Evolutionary conservation across 23 tunicate genomes (phyloP).

Genomic region (Phallusia fumigata): DNA sequence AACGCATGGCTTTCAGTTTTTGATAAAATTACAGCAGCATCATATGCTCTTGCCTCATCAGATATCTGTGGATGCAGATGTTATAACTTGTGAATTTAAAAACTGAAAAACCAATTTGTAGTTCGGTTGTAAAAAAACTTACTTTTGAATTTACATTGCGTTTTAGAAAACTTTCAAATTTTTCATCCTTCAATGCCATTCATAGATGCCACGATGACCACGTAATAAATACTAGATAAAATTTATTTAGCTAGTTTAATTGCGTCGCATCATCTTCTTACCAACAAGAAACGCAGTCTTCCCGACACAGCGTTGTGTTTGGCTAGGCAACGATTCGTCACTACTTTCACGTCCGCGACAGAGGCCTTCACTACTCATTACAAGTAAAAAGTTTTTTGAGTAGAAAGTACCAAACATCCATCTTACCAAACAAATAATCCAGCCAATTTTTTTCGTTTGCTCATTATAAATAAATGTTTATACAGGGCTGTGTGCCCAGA

Average conservation of each 20-base stretch:
- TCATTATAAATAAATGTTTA: no score
- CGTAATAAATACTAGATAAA: no score
- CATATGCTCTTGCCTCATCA: conserved; percentile 50
- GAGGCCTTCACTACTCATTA: no score
- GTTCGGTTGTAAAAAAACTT: neutral
- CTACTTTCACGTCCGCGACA: neutral
- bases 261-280: no score
- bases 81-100: neutral
- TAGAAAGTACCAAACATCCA: no score
- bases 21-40: conserved; percentile 57
- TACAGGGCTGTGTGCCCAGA: no score
- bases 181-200: conserved; percentile 67
- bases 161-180: conserved; percentile 82
- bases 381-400: no score
- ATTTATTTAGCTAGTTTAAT: no score
- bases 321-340: neutral
- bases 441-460: no score
- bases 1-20: conserved; percentile 58
- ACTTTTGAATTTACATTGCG: conserved; percentile 52
- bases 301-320: neutral
- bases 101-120: neutral
- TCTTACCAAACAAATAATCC: no score
- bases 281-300: no score
- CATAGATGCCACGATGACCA: neutral
- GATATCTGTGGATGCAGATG: neutral